Conservation (phyloP, 92 coral and sea anemone genomes). For the Epizoanthus ramosus region DNA sequence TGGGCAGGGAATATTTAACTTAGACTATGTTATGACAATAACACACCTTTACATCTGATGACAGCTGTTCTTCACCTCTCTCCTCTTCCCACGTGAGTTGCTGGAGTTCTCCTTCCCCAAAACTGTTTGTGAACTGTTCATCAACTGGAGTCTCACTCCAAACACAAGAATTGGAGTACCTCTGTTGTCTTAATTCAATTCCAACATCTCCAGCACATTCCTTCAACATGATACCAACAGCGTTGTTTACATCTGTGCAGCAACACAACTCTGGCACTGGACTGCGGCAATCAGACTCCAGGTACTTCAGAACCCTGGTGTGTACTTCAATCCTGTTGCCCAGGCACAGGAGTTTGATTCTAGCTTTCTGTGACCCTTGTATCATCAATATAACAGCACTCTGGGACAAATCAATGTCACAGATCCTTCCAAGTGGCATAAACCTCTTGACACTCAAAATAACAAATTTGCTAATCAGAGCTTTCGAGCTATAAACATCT, state of each 20-base stretch:
- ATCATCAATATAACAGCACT: background rate
- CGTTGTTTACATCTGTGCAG: background rate
- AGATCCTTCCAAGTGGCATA: background rate
- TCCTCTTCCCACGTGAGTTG: constrained; percentile 1
- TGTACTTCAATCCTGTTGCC: constrained; percentile 11
- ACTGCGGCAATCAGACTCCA: background rate
- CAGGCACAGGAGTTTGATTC: constrained; percentile 5
- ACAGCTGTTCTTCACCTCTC: background rate
- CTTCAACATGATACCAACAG: background rate
- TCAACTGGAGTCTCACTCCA: background rate
- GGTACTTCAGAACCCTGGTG: background rate
- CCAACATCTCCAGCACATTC: background rate
- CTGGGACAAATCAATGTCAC: background rate
- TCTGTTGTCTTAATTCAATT: background rate
- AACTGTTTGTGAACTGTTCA: background rate
- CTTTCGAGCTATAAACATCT: background rate
- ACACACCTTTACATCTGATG: constrained; percentile 17
- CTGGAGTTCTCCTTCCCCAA: background rate
- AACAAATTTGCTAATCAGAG: background rate
- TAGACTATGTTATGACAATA: no score
- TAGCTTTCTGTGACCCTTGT: background rate
- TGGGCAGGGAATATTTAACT: background rate
- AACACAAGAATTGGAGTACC: background rate
- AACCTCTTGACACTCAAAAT: background rate
- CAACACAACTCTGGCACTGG: background rate